These are phyloP conservation scores for Eupeodes luniger DNA, from an alignment of 2,888 invertebrate species.

Conservation along the genomic window DNA sequence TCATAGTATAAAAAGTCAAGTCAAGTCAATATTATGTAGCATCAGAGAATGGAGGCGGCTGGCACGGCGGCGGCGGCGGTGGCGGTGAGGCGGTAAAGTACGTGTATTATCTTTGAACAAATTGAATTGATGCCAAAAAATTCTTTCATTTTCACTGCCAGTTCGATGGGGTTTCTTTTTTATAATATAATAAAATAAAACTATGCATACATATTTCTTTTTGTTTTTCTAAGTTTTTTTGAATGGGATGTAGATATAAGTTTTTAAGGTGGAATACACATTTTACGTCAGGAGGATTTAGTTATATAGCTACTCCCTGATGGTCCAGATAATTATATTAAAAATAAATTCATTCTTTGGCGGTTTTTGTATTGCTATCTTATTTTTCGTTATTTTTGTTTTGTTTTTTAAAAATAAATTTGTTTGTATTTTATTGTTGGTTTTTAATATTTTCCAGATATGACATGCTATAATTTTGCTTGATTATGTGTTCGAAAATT, in stretches of 20 bases:
- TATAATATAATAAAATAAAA: slow-evolving; percentile 24
- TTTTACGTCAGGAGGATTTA: slow-evolving; percentile 64
- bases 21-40: background rate
- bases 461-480: slow-evolving; percentile 58
- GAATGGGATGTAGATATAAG: slow-evolving; percentile 43
- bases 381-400: too few species aligned
- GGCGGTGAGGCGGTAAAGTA: background rate
- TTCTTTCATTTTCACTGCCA: slow-evolving; percentile 52
- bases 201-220: slow-evolving; percentile 2
- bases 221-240: slow-evolving; percentile 34
- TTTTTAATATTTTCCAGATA: slow-evolving; percentile 40
- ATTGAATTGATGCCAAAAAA: slow-evolving; percentile 69
- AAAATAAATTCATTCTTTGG: slow-evolving; percentile 54
- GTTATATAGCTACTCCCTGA: slow-evolving; percentile 10
- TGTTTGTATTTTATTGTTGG: slow-evolving; percentile 9
- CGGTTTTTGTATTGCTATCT: background rate
- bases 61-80: background rate
- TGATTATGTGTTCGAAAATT: slow-evolving; percentile 31
- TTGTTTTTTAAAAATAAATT: background rate
- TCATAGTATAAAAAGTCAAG: background rate
- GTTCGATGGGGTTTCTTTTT: slow-evolving; percentile 36
- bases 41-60: background rate
- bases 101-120: slow-evolving; percentile 51
- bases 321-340: slow-evolving; percentile 46
- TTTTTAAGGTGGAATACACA: slow-evolving; percentile 31